Evolutionary conservation across 2,888 invertebrate species (phyloP).

Genomic region (Andrena hattorfiana): DNA sequence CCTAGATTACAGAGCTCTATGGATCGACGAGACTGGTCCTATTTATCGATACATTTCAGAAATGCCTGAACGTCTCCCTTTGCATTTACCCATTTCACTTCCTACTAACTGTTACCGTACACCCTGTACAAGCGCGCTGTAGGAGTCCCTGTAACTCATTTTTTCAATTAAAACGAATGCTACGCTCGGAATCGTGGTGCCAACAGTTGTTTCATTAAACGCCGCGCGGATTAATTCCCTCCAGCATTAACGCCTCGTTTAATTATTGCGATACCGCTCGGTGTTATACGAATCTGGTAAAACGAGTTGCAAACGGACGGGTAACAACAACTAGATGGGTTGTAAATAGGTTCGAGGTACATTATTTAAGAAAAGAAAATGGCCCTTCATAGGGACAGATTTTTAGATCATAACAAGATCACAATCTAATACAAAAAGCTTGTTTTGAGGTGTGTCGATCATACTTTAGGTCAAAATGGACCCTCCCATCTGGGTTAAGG

Average conservation of each 20-base stretch:
- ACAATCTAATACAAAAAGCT: no score
- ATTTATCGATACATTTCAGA: no score
- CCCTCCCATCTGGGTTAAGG: no score
- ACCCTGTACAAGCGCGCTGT: not conserved
- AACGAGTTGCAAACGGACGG: not conserved
- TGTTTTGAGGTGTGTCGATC: no score
- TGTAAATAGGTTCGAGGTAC: not conserved
- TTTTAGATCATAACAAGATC: no score
- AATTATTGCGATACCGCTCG: conserved; percentile 9
- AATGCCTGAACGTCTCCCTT: no score
- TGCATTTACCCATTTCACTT: no score
- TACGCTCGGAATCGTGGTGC: not conserved
- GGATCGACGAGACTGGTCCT: not conserved
- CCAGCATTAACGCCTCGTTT: not conserved
- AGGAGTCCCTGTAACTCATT: not conserved
- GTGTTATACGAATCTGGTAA: not conserved
- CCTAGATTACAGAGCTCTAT: not conserved
- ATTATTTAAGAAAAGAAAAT: no score
- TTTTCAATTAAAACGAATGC: conserved; percentile 1
- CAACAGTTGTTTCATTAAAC: conserved; percentile 10
- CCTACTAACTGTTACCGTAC: no score
- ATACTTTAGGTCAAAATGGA: no score
- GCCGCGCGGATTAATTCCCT: not conserved
- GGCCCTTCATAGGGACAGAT: no score
- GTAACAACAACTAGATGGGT: not conserved